Percentiles rank a stretch among this genome's conserved stretches.
Conservation (phyloP, 2,113 vertebrate genomes). For the Cranoglanis bouderius region DNA sequence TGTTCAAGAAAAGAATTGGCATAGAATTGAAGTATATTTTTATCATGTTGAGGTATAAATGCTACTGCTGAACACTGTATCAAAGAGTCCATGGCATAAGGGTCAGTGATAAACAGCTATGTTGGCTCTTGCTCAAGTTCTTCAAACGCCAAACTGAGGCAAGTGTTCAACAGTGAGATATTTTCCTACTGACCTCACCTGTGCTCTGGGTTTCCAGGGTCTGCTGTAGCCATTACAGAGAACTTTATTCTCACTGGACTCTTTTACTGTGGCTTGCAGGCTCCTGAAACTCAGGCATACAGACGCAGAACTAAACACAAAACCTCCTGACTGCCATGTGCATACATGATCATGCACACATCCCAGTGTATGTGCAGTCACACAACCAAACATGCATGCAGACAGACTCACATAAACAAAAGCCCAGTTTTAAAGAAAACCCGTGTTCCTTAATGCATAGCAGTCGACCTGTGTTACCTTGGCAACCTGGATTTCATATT, state of each 20-base stretch:
- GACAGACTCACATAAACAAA: conserved; percentile 50
- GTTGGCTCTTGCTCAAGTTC: not conserved
- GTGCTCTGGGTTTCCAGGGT: not conserved
- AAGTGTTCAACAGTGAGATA: not conserved
- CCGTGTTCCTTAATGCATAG: conserved; percentile 73
- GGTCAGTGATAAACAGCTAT: not conserved
- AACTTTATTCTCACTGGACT: conserved; percentile 66
- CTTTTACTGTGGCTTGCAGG: conserved; percentile 67
- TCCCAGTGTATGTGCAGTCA: not conserved
- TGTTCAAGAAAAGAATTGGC: not conserved
- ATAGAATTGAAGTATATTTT: not conserved
- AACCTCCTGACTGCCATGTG: not conserved
- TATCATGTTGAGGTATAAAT: not conserved
- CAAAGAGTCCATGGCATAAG: not conserved
- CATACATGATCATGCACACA: not conserved
- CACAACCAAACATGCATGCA: not conserved
- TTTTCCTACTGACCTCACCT: not conserved
- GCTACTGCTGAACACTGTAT: not conserved
- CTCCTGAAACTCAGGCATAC: conserved; percentile 64
- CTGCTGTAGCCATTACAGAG: conserved; percentile 58
- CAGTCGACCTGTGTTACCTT: conserved; percentile 68
- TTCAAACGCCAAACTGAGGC: not conserved
- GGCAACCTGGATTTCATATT: conserved; percentile 73
- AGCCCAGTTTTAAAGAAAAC: conserved; percentile 36
- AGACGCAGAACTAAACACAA: conserved; percentile 10